phyloP scores from a whole-genome alignment of 2,113 vertebrate genomes.

The Periophthalmus modestus region DNA sequence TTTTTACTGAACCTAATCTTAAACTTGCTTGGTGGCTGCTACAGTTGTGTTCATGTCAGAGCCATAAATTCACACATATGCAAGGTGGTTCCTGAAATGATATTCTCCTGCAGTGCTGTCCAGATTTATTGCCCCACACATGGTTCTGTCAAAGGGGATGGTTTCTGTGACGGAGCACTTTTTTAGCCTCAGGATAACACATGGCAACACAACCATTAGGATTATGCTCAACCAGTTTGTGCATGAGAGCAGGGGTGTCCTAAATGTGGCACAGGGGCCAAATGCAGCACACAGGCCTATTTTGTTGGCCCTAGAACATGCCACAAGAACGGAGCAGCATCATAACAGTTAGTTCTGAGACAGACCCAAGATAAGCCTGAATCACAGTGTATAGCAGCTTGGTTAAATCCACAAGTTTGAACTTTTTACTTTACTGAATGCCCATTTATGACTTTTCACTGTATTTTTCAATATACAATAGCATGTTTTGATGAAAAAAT shows the following conservation, averaged over 20 bases:
- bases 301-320: background rate
- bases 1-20: slow-evolving; percentile 28
- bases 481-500: too few species aligned
- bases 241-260: background rate
- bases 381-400: too few species aligned
- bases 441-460: too few species aligned
- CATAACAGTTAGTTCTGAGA: too few species aligned
- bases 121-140: slow-evolving; percentile 73
- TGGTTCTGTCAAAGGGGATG: slow-evolving; percentile 61
- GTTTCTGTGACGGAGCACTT: slow-evolving; percentile 25
- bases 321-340: background rate
- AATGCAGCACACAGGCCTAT: background rate
- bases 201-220: slow-evolving; percentile 7
- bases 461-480: too few species aligned
- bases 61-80: slow-evolving; percentile 63
- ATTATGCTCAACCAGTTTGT: background rate
- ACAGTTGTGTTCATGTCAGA: slow-evolving; percentile 23
- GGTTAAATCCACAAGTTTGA: too few species aligned
- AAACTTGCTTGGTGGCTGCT: slow-evolving; percentile 6
- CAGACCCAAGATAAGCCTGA: too few species aligned
- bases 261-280: background rate
- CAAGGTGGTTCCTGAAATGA: slow-evolving; percentile 65
- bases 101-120: slow-evolving; percentile 48
- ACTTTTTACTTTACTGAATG: too few species aligned
- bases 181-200: slow-evolving; percentile 22